Evolutionary conservation across 2,797 vertebrate species (phyloP).

Genomic region (Melanotaenia parkinsoni): DNA sequence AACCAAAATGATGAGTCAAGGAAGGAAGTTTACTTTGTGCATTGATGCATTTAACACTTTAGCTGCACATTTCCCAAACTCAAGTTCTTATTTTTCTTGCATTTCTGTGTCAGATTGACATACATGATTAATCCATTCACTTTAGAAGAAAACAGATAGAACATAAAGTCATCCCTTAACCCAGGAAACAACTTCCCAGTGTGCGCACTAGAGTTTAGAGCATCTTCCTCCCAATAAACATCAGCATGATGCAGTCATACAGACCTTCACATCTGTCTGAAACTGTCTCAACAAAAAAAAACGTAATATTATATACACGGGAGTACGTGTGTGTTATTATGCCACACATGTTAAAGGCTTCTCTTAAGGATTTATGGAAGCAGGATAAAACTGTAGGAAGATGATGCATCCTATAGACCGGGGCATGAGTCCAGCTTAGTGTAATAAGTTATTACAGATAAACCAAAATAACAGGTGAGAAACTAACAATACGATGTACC

Average conservation of each 20-base stretch:
- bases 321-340: background rate
- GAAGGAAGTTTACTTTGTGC: background rate
- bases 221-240: background rate
- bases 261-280: background rate
- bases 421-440: background rate
- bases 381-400: background rate
- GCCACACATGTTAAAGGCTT: conserved; percentile 25
- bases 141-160: background rate
- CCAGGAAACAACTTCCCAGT: background rate
- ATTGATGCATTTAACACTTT: background rate
- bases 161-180: background rate
- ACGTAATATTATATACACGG: background rate
- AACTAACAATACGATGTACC: background rate
- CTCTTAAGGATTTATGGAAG: no score
- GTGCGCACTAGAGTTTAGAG: background rate
- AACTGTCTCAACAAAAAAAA: background rate
- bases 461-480: background rate
- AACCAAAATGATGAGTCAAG: background rate
- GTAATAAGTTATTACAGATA: background rate
- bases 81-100: background rate
- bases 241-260: background rate
- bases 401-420: background rate
- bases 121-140: background rate
- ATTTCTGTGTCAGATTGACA: background rate
- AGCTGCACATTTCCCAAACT: background rate